These are phyloP conservation scores for Platorchestia sp. DNA, from an alignment of 1,140 invertebrate species.

Conservation along the genomic window DNA sequence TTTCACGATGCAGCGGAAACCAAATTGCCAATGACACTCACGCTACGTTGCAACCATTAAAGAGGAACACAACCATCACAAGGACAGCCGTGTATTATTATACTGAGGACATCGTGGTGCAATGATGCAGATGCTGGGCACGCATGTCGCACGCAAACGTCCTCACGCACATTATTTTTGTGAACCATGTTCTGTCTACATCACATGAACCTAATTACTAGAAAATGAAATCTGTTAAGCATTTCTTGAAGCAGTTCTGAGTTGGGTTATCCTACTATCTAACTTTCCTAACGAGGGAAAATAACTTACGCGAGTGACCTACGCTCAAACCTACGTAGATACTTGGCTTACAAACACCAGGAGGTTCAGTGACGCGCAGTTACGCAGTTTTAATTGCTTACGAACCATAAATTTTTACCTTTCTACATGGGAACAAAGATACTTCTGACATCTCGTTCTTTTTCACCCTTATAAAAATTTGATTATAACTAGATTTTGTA, in stretches of 20 bases:
- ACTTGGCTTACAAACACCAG: too few species aligned
- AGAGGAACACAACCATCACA: too few species aligned
- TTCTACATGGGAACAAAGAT: not conserved
- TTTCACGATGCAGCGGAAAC: too few species aligned
- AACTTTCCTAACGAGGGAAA: not conserved
- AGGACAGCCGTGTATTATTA: too few species aligned
- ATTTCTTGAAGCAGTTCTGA: not conserved
- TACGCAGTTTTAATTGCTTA: not conserved
- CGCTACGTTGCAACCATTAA: too few species aligned
- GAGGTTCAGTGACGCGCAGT: not conserved
- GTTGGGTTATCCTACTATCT: not conserved
- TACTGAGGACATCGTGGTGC: too few species aligned
- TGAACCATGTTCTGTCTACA: too few species aligned
- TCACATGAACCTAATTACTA: too few species aligned
- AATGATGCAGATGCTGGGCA: too few species aligned
- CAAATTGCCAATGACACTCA: too few species aligned
- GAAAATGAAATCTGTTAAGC: not conserved
- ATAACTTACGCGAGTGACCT: not conserved
- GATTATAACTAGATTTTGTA: slow-evolving; percentile 41
- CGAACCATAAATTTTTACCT: not conserved
- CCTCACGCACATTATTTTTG: too few species aligned
- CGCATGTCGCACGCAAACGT: too few species aligned
- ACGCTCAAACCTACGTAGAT: not conserved
- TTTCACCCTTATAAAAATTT: not conserved
- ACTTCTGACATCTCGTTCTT: not conserved